Evolutionary conservation across 1,140 invertebrate genomes (phyloP).

Genomic region (Danaus melanippus): DNA sequence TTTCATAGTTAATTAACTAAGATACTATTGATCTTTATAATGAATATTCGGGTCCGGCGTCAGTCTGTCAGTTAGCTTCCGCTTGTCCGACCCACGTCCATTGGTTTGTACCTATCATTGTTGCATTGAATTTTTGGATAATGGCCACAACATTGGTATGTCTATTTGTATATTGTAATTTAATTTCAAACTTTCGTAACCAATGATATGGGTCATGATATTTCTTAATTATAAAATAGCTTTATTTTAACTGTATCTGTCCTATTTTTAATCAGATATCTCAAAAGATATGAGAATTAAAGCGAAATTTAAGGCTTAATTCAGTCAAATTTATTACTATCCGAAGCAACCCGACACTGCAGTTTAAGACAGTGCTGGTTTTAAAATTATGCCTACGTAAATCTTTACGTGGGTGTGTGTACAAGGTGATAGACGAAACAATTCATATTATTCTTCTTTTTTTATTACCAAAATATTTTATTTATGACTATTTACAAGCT

Average conservation of each 20-base stretch:
- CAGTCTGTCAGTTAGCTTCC: slow-evolving; percentile 39
- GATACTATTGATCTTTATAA: slow-evolving; percentile 16
- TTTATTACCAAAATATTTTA: slow-evolving; percentile 6
- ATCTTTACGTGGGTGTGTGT: slow-evolving; percentile 22
- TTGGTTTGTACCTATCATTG: slow-evolving; percentile 13
- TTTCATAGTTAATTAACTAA: slow-evolving; percentile 19
- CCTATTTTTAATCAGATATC: too few relatives aligned
- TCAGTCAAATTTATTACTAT: slow-evolving; percentile 18
- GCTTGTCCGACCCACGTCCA: slow-evolving; percentile 32
- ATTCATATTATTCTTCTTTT: slow-evolving; percentile 15
- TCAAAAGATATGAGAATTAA: too few relatives aligned
- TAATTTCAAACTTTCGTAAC: too few relatives aligned
- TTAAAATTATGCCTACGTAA: slow-evolving; percentile 21
- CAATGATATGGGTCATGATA: too few relatives aligned
- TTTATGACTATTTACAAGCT: too few relatives aligned
- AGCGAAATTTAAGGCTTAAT: slow-evolving; percentile 15
- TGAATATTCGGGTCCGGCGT: slow-evolving; percentile 32
- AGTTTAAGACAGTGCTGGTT: slow-evolving; percentile 17
- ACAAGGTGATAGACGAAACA: slow-evolving; percentile 16
- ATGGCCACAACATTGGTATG: slow-evolving; percentile 1
- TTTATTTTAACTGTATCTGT: too few relatives aligned
- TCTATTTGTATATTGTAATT: too few relatives aligned
- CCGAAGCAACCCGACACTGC: slow-evolving; percentile 14
- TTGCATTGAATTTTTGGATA: slow-evolving; percentile 19
- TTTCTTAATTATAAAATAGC: too few relatives aligned